Conservation (phyloP, 2,888 invertebrate genomes). For the Ceratothoa steindachneri region DNA sequence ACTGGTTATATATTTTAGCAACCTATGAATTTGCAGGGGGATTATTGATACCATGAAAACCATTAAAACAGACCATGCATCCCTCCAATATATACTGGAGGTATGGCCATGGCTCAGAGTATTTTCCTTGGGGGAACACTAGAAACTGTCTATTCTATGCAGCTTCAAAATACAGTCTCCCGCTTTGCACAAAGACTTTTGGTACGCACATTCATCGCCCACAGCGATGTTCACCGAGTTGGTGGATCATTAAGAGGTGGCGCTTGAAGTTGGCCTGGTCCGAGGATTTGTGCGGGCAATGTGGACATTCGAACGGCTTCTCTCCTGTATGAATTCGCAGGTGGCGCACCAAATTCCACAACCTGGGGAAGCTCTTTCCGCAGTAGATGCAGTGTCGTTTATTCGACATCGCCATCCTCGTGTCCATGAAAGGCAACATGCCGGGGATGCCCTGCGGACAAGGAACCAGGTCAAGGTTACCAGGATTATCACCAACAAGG, state of each 20-base stretch:
- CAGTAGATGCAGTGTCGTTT: background rate
- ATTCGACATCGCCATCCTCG: background rate
- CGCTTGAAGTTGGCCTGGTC: background rate
- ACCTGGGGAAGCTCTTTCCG: background rate
- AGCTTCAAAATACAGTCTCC: too few relatives aligned
- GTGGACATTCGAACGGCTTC: background rate
- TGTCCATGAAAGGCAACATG: background rate
- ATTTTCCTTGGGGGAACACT: too few relatives aligned
- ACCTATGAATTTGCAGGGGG: too few relatives aligned
- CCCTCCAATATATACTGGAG: too few relatives aligned
- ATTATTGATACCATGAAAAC: too few relatives aligned
- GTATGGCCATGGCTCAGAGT: too few relatives aligned
- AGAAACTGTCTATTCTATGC: too few relatives aligned
- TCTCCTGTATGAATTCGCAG: conserved; percentile 5
- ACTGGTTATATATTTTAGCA: too few relatives aligned
- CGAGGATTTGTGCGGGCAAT: background rate
- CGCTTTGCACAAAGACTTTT: too few relatives aligned
- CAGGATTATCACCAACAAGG: background rate
- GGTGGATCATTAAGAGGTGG: background rate
- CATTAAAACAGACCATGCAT: too few relatives aligned
- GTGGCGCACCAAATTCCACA: conserved; percentile 11
- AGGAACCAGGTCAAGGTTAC: background rate
- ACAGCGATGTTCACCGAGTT: too few relatives aligned
- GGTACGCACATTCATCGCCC: too few relatives aligned
- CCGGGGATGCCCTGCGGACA: background rate